phyloP scores from a whole-genome alignment of 2,888 invertebrate genomes.

The Erebia palarica region DNA sequence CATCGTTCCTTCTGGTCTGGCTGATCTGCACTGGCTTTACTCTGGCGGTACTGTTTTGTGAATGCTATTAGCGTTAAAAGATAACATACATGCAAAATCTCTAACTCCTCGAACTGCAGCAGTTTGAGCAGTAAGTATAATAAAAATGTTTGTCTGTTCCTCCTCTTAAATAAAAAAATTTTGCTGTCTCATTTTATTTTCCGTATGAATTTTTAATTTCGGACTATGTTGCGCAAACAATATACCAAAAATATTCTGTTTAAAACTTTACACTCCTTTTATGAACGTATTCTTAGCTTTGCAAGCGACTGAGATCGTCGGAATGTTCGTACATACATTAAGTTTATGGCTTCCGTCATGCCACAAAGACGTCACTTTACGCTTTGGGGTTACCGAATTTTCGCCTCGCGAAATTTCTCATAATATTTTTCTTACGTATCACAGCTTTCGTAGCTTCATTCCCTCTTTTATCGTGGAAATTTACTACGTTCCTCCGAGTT shows the following conservation, averaged over 20 bases:
- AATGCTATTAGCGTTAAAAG: no score
- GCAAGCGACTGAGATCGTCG: conserved; percentile 22
- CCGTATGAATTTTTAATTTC: not conserved
- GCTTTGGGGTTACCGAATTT: conserved; percentile 22
- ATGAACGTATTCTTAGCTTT: conserved; percentile 8
- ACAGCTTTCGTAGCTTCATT: conserved; percentile 18
- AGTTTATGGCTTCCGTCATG: conserved; percentile 40
- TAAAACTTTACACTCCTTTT: conserved; percentile 16
- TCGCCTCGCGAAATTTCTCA: conserved; percentile 20
- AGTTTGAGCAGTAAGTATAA: no score
- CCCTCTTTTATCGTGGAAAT: conserved; percentile 10
- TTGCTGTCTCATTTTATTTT: not conserved
- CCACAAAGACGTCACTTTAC: conserved; percentile 31
- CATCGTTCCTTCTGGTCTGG: no score
- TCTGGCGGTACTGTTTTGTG: no score
- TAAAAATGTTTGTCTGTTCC: no score
- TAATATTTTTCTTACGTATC: conserved; percentile 22
- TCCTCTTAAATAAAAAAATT: not conserved
- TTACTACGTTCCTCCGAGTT: conserved; percentile 5
- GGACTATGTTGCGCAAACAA: not conserved
- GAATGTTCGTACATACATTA: conserved; percentile 36
- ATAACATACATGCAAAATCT: no score
- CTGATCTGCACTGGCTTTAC: no score
- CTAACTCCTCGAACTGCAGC: no score
- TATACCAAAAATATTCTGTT: not conserved